phyloP scores from a whole-genome alignment of 2,797 vertebrate genomes.

The Philypnodon macrostomus region DNA sequence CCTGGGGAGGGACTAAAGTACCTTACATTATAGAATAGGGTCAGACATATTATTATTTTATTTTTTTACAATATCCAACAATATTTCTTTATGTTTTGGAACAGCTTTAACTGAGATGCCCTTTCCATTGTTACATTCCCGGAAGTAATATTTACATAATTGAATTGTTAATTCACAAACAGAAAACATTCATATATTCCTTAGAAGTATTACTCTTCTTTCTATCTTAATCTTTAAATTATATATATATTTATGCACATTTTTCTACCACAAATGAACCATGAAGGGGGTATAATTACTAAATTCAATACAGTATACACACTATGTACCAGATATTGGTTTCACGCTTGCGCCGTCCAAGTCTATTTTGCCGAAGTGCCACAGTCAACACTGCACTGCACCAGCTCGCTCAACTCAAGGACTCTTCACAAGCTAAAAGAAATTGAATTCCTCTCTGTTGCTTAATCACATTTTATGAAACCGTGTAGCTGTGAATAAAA shows the following conservation, averaged over 20 bases:
- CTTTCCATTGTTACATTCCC: no score
- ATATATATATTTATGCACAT: not conserved
- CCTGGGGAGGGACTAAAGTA: no score
- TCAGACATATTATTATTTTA: no score
- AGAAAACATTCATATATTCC: not conserved
- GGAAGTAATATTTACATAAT: no score
- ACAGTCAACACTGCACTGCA: constrained; percentile 9
- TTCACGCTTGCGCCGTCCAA: not conserved
- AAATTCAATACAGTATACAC: constrained; percentile 1
- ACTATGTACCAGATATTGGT: not conserved
- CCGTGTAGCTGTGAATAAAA: constrained; percentile 5
- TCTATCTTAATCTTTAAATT: not conserved
- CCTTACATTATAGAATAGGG: no score
- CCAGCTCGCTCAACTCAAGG: constrained; percentile 3
- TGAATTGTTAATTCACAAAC: no score
- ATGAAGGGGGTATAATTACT: not conserved
- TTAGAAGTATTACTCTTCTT: not conserved
- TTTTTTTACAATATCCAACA: no score
- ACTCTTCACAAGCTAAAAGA: constrained; percentile 4
- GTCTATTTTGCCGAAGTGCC: constrained; percentile 5
- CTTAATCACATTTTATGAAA: constrained; percentile 15
- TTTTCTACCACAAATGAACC: not conserved
- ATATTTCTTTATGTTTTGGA: no score
- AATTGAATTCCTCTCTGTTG: constrained; percentile 11
- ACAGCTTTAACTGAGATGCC: no score